phyloP scores from a whole-genome alignment of 2,113 vertebrate genomes.

The Aldabrachelys gigantea region DNA sequence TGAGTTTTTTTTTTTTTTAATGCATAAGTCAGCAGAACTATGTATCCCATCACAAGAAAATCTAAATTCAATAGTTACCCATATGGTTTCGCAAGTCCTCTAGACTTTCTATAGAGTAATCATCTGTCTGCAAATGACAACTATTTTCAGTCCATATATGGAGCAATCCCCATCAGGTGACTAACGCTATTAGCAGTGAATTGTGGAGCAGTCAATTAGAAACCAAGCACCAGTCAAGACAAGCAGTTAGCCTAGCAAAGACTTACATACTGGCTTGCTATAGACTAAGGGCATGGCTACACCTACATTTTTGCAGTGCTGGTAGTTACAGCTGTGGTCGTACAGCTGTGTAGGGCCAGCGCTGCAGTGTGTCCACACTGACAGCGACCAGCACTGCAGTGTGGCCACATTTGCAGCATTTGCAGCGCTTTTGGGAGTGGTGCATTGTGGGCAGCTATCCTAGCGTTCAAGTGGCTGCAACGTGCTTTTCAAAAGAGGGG shows the following conservation, averaged over 20 bases:
- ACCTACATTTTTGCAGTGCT: no score
- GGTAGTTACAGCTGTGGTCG: no score
- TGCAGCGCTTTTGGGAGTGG: no score
- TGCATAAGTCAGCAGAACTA: neutral
- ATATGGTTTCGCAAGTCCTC: neutral
- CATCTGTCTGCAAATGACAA: neutral
- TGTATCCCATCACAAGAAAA: neutral
- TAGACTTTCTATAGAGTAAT: neutral
- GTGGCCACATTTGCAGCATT: no score
- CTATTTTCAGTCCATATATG: neutral
- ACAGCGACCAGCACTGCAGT: no score
- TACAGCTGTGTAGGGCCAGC: no score
- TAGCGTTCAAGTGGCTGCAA: no score
- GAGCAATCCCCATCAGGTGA: neutral
- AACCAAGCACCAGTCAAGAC: neutral
- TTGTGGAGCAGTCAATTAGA: neutral
- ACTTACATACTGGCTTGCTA: neutral
- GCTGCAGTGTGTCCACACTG: no score
- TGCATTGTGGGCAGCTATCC: no score
- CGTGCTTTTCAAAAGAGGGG: no score
- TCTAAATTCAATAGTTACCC: neutral
- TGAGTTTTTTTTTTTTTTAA: neutral
- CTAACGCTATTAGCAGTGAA: neutral
- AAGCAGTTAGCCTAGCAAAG: neutral
- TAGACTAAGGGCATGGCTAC: neutral